phyloP scores from a whole-genome alignment of 92 coral and sea anemone genomes.

The Epizoanthus fatuus region DNA sequence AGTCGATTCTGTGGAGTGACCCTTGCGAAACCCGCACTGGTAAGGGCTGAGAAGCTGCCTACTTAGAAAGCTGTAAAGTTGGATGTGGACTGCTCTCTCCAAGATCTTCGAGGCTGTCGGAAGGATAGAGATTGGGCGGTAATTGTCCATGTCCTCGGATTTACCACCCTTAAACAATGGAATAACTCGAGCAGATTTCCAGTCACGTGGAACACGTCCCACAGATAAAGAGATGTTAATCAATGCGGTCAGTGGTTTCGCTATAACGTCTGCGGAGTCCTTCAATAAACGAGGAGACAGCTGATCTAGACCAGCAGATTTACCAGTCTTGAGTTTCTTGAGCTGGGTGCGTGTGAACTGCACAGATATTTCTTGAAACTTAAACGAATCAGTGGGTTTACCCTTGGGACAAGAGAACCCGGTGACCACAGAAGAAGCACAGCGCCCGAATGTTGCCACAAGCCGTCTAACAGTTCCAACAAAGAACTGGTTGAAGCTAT shows the following conservation, averaged over 20 bases:
- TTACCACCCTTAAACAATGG: slow-evolving; percentile 59
- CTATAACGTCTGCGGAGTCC: slow-evolving; percentile 39
- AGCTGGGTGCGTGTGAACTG: not conserved
- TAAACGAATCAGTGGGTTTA: slow-evolving; percentile 7
- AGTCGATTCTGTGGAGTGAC: slow-evolving; percentile 40
- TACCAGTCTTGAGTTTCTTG: slow-evolving; percentile 29
- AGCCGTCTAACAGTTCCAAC: slow-evolving; percentile 45
- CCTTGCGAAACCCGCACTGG: slow-evolving; percentile 20
- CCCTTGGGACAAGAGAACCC: not conserved
- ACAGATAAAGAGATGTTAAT: slow-evolving; percentile 20
- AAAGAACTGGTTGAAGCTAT: slow-evolving; percentile 39
- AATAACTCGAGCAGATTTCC: slow-evolving; percentile 62
- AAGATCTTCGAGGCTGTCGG: slow-evolving; percentile 48
- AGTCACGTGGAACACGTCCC: slow-evolving; percentile 44
- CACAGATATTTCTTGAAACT: slow-evolving; percentile 28
- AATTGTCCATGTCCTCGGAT: slow-evolving; percentile 56
- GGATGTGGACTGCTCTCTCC: slow-evolving; percentile 55
- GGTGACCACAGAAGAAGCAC: slow-evolving; percentile 10
- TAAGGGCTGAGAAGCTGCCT: slow-evolving; percentile 43
- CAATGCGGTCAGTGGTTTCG: slow-evolving; percentile 37
- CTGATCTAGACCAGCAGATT: slow-evolving; percentile 53
- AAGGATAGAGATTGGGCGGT: slow-evolving; percentile 56
- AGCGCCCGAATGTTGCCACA: slow-evolving; percentile 20
- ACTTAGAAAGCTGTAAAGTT: slow-evolving; percentile 44
- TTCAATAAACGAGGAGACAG: slow-evolving; percentile 47